Conservation (phyloP, 2,888 invertebrate genomes). For the Cheilosia vernalis region DNA sequence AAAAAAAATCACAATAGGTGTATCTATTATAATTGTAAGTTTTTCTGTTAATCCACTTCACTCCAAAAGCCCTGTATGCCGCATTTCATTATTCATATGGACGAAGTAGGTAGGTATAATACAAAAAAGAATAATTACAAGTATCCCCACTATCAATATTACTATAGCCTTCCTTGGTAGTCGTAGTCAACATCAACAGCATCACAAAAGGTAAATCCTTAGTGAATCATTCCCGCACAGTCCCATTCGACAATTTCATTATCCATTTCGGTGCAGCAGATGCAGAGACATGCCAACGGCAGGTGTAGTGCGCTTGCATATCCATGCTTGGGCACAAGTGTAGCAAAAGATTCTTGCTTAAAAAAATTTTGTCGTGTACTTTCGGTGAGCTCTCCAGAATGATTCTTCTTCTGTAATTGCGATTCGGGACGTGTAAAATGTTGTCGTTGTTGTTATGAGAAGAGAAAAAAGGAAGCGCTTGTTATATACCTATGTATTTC, state of each 20-base stretch:
- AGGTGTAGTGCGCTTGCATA: constrained; percentile 21
- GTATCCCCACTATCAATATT: neutral
- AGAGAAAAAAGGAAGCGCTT: neutral
- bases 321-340: neutral
- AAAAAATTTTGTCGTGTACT: neutral
- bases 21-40: neutral
- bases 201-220: neutral
- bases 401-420: constrained; percentile 6
- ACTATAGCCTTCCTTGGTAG: neutral
- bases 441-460: constrained; percentile 4
- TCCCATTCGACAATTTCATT: constrained; percentile 26
- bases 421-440: constrained; percentile 4
- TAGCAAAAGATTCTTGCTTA: constrained; percentile 6
- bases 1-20: too few species aligned
- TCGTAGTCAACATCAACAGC: neutral
- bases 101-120: neutral
- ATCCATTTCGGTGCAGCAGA: constrained; percentile 17
- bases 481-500: neutral
- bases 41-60: constrained; percentile 8
- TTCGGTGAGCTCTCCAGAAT: neutral
- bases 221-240: neutral
- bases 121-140: constrained; percentile 9
- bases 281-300: constrained; percentile 23
- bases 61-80: neutral
- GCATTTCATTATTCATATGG: neutral